Evolutionary conservation across 2,113 vertebrate genomes (phyloP).

Genomic region (Cichladusa arquata): DNA sequence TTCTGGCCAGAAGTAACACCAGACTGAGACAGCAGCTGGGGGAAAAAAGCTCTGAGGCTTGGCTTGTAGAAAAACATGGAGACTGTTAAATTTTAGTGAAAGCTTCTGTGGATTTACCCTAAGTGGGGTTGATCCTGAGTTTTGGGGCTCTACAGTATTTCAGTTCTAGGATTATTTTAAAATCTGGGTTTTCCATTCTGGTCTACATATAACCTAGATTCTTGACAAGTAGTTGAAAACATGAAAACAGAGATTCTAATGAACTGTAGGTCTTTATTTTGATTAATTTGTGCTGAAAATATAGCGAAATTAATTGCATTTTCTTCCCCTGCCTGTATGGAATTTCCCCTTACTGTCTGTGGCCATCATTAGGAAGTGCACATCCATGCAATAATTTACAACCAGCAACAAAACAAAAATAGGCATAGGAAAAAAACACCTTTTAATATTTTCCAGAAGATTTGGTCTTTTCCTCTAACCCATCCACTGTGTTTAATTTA

Average conservation of each 20-base stretch:
- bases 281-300: constrained; percentile 40
- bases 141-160: background rate
- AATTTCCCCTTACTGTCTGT: constrained; percentile 53
- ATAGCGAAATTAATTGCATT: constrained; percentile 37
- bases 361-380: constrained; percentile 51
- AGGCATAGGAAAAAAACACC: background rate
- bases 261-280: background rate
- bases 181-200: background rate
- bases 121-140: background rate
- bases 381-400: constrained; percentile 53
- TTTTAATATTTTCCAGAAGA: background rate
- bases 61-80: background rate
- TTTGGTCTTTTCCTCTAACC: background rate
- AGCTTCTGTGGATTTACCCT: background rate
- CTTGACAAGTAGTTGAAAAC: background rate
- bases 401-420: constrained; percentile 23
- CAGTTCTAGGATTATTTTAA: background rate
- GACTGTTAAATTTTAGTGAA: background rate
- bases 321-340: constrained; percentile 49
- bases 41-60: background rate
- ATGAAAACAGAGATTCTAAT: background rate
- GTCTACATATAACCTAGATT: background rate
- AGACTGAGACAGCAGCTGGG: constrained; percentile 1
- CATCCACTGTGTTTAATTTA: background rate
- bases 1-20: background rate